Conservation (phyloP, 2,797 vertebrate genomes). For the Sciurus carolinensis region DNA sequence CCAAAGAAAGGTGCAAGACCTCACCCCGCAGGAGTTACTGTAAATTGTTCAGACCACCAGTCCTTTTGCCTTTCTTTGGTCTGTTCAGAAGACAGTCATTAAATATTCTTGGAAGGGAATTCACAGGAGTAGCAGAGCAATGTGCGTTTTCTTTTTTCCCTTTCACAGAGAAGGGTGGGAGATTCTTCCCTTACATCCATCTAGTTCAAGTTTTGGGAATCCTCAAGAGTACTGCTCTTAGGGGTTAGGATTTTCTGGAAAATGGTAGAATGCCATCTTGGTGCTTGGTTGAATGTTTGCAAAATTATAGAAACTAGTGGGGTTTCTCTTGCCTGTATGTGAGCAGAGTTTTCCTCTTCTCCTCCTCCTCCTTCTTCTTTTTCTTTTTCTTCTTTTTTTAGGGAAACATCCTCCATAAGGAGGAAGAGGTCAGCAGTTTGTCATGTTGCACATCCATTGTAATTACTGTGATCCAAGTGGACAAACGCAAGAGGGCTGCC, state of each 20-base stretch:
- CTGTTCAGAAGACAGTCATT: conserved; percentile 6
- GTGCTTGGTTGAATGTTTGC: background rate
- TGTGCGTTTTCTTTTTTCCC: background rate
- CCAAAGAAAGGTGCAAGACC: background rate
- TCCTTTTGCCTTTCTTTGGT: background rate
- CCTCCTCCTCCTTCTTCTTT: too few relatives aligned
- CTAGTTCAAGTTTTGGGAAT: background rate
- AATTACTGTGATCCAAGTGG: background rate
- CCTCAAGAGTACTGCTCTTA: background rate
- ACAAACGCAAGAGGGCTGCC: background rate
- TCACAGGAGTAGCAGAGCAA: background rate
- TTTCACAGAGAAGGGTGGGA: background rate
- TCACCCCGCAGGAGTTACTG: background rate
- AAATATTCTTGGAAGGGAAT: conserved; percentile 43
- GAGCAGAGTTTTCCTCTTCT: background rate
- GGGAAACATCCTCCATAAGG: background rate
- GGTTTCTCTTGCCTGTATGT: background rate
- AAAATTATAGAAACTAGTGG: background rate
- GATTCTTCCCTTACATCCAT: background rate
- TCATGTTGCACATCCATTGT: background rate
- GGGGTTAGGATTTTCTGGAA: background rate
- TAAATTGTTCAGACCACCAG: background rate
- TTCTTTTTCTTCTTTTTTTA: background rate
- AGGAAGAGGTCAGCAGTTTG: background rate
- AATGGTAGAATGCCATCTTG: background rate